These are phyloP conservation scores for Caenorhabditis auriculariae DNA, from an alignment of 2,888 invertebrate genomes.

Conservation along the genomic window DNA sequence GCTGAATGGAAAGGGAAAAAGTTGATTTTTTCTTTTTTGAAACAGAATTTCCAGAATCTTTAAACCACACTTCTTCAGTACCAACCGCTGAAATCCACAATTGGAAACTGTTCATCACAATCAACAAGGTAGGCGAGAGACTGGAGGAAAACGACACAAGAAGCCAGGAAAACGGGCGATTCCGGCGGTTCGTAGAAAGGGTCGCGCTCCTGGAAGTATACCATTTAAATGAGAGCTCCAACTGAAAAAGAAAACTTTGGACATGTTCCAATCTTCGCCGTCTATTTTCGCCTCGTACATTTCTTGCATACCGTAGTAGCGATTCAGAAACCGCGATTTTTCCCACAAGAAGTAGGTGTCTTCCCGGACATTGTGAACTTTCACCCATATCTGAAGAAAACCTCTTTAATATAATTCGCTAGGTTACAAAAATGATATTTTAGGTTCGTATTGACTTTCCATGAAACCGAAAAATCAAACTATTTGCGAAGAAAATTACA, in stretches of 20 bases:
- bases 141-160: slow-evolving; percentile 68
- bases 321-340: slow-evolving; percentile 68
- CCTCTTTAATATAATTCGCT: too few relatives aligned
- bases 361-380: slow-evolving; percentile 67
- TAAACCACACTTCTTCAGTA: slow-evolving; percentile 54
- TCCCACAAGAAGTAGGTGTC: slow-evolving; percentile 69
- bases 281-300: slow-evolving; percentile 69
- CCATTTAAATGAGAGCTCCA: neutral
- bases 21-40: neutral
- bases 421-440: too few relatives aligned
- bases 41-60: too few relatives aligned
- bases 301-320: slow-evolving; percentile 69
- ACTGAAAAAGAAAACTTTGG: slow-evolving; percentile 62
- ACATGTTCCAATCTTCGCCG: slow-evolving; percentile 67
- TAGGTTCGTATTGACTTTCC: too few relatives aligned
- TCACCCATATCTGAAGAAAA: slow-evolving; percentile 65
- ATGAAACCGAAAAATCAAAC: too few relatives aligned
- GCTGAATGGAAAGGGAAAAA: neutral
- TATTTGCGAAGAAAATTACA: too few relatives aligned
- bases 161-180: slow-evolving; percentile 68
- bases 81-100: slow-evolving; percentile 67
- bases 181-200: slow-evolving; percentile 69
- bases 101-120: slow-evolving; percentile 67
- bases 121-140: slow-evolving; percentile 68
- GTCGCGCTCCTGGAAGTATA: slow-evolving; percentile 66